These are phyloP conservation scores for Drosophila yakuba DNA, from an alignment of 1,140 invertebrate genomes.

Conservation along the genomic window DNA sequence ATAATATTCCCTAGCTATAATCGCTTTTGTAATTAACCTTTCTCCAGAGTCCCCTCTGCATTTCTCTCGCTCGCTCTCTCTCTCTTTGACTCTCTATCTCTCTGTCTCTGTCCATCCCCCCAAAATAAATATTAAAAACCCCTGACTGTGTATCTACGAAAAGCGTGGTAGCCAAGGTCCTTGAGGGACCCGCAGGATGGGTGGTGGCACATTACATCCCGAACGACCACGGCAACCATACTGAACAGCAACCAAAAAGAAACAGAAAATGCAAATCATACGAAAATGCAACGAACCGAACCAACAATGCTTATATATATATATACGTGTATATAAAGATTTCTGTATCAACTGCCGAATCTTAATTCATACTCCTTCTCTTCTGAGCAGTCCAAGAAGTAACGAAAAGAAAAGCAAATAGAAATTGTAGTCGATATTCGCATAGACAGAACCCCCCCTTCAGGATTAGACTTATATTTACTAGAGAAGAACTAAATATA, in stretches of 20 bases:
- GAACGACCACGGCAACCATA: conserved; percentile 44
- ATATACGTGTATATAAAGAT: conserved; percentile 67
- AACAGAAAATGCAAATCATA: conserved; percentile 53
- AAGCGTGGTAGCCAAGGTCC: conserved; percentile 49
- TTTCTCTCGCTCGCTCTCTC: conserved; percentile 25
- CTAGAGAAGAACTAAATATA: conserved; percentile 31
- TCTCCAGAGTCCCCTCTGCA: conserved; percentile 48
- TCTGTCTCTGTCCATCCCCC: conserved; percentile 18
- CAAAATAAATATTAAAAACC: conserved; percentile 5
- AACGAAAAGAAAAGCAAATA: conserved; percentile 49
- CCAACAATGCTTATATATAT: conserved; percentile 31
- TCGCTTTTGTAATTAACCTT: conserved; percentile 69
- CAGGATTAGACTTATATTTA: conserved; percentile 12
- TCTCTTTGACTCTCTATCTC: conserved; percentile 24
- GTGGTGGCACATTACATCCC: conserved; percentile 43
- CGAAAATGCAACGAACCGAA: conserved; percentile 51
- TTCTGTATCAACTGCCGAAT: conserved; percentile 85
- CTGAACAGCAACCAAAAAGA: conserved; percentile 65
- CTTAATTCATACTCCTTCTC: conserved; percentile 85
- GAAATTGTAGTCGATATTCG: conserved; percentile 29
- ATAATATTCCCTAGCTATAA: conserved; percentile 25
- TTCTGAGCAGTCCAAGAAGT: conserved; percentile 79
- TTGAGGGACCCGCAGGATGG: conserved; percentile 55
- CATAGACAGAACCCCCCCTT: conserved; percentile 29
- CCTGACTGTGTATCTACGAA: conserved; percentile 40